phyloP scores from a whole-genome alignment of 2,797 vertebrate species.

The Microhierax caerulescens region DNA sequence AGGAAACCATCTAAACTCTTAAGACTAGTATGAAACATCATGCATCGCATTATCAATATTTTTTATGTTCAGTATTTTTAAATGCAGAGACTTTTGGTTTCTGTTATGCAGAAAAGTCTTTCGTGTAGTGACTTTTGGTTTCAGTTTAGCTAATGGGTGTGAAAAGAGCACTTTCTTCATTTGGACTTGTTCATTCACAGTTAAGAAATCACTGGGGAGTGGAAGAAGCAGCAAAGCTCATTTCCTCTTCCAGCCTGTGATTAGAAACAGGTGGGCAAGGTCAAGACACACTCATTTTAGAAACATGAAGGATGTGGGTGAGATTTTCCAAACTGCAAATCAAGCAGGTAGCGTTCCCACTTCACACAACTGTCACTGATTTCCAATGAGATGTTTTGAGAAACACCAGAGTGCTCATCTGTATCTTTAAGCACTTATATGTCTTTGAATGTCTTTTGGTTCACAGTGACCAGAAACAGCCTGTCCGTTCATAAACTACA shows the following conservation, averaged over 20 bases:
- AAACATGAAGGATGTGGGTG: slow-evolving; percentile 14
- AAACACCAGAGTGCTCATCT: background rate
- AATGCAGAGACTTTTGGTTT: slow-evolving; percentile 14
- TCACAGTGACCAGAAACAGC: background rate
- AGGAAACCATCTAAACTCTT: background rate
- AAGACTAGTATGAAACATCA: background rate
- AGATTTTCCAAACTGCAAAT: slow-evolving; percentile 31
- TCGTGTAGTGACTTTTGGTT: slow-evolving; percentile 7
- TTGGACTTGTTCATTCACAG: slow-evolving; percentile 30
- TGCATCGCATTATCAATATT: background rate
- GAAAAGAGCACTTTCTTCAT: slow-evolving; percentile 29
- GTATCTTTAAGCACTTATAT: background rate
- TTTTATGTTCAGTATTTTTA: background rate
- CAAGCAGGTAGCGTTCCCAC: background rate
- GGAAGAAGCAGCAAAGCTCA: slow-evolving; percentile 31
- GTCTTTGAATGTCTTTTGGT: background rate
- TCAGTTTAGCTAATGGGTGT: background rate
- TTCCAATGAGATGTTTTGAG: background rate
- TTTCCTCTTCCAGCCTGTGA: slow-evolving; percentile 43
- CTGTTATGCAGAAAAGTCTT: slow-evolving; percentile 1
- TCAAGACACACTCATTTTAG: slow-evolving; percentile 8
- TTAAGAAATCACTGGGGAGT: slow-evolving; percentile 46
- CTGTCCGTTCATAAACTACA: background rate
- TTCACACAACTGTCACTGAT: background rate
- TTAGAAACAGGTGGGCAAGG: slow-evolving; percentile 54